phyloP scores from a whole-genome alignment of 1,140 invertebrate genomes.

The Drosophila nebulosa region DNA sequence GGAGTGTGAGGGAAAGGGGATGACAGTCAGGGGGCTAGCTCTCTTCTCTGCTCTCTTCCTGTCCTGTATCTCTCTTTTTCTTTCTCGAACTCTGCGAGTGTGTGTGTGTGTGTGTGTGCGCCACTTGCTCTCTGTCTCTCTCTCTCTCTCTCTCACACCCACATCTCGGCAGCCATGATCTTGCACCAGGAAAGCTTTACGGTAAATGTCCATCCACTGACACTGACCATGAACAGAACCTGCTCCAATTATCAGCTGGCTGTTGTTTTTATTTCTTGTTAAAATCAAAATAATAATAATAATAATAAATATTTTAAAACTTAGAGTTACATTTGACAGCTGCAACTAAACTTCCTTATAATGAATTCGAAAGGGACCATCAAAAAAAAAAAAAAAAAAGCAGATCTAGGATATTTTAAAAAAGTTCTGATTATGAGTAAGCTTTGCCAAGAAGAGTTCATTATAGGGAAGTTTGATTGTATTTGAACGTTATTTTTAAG shows the following conservation, averaged over 20 bases:
- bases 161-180: neutral
- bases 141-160: neutral
- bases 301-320: slow-evolving; percentile 31
- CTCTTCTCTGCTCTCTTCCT: neutral
- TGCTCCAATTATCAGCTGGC: slow-evolving; percentile 62
- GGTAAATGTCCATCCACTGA: slow-evolving; percentile 60
- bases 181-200: slow-evolving; percentile 38
- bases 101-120: neutral
- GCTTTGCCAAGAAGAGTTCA: no score
- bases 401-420: no score
- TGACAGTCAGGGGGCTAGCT: neutral
- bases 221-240: slow-evolving; percentile 52
- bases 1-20: neutral
- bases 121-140: neutral
- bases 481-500: neutral
- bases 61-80: neutral
- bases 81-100: neutral
- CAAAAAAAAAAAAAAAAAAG: no score
- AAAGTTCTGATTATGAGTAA: no score
- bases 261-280: slow-evolving; percentile 53
- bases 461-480: no score
- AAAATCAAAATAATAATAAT: slow-evolving; percentile 44
- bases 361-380: no score
- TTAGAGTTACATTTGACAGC: no score
- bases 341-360: no score